Evolutionary conservation across 1,140 invertebrate genomes (phyloP), one percentile per base, ranked within the genome.

Genomic region (Hycleus cichorii): DNA sequence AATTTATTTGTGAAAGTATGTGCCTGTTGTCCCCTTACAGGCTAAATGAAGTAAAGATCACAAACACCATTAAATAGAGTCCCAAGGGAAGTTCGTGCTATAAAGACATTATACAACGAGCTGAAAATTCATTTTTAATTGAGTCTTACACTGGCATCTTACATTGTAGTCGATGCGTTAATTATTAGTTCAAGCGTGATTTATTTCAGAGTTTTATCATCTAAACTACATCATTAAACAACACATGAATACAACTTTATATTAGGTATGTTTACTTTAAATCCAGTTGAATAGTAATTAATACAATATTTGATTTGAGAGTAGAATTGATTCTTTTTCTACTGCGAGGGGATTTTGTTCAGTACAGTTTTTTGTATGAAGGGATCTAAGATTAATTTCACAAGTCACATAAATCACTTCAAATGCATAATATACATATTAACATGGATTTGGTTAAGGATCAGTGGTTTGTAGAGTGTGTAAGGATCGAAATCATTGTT

Each of bases 361-460:
- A 32, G 32, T 32, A 32, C 2, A 32, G 7, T 32, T 32, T 18
- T 18, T 32, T 7, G 32, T 32, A 32, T 7, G 7, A 32, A 32
- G 7, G 32, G 32, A 32, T 32, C 42, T 47, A 49, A 59, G 61
- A 63, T 63, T 63, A 63, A 63, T 63, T 60, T 60, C 62, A 45
- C 50, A 55, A 62, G 53, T 56, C 58, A 47, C 57, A 65, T 65
- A 65, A 65, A 65, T 65, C 64, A 60, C 47, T 48, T 39, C 24
- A 53, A 64, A 60, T 49, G 49, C 47, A 40, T 58, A 61, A 63
- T 58, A 63, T 59, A 63, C 58, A 60, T 65, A 65, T 63, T 63
- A 65, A 65, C 63, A 65, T 61, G 62, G 64, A 66, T 66, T 66
- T 62, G 59, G 56, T 53, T 49, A 50, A 64, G 62, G 60, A 61